A percentile compares a stretch with the other conserved stretches of the same genome.
phyloP scores from a whole-genome alignment of 2,797 vertebrate genomes.

The Sylvia borin region DNA sequence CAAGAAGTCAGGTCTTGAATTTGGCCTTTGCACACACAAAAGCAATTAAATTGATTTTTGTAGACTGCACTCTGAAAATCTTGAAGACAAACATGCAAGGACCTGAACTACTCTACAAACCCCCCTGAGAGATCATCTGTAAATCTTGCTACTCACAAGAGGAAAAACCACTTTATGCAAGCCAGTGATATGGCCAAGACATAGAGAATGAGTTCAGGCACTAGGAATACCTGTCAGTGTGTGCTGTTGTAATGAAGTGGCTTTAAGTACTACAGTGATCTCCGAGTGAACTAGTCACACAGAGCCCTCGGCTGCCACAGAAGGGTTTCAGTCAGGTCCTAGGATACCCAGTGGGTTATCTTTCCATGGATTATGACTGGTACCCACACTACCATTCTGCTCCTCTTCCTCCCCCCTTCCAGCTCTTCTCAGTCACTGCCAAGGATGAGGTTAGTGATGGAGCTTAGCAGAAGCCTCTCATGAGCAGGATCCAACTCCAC shows the following conservation, averaged over 20 bases:
- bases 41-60: neutral
- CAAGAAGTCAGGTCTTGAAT: neutral
- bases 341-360: neutral
- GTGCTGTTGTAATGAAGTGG: neutral
- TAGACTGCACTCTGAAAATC: neutral
- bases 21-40: neutral
- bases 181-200: neutral
- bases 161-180: neutral
- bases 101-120: neutral
- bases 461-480: neutral
- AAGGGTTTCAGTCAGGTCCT: neutral
- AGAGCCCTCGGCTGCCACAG: neutral
- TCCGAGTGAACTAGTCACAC: neutral
- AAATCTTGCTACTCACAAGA: neutral
- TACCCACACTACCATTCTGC: neutral
- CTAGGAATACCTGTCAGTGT: neutral
- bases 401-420: neutral
- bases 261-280: neutral
- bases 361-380: neutral
- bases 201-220: neutral
- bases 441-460: neutral
- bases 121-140: neutral
- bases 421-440: neutral
- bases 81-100: neutral
- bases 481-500: neutral